phyloP scores from a whole-genome alignment of 2,113 vertebrate genomes.

The Cavia porcellus region DNA sequence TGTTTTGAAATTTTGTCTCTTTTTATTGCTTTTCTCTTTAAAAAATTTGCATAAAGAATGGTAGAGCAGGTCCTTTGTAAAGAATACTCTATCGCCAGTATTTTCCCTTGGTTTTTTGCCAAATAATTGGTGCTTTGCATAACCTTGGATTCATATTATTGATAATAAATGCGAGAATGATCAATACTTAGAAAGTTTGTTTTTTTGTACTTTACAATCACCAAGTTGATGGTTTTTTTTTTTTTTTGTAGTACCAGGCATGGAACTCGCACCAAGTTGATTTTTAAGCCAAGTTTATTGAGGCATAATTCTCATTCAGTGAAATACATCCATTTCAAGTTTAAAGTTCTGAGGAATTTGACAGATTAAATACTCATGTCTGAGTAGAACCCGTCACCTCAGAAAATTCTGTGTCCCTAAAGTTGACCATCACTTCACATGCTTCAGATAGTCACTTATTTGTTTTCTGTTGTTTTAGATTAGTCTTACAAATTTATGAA shows the following conservation, averaged over 20 bases:
- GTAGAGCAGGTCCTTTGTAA: background rate
- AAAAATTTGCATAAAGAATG: background rate
- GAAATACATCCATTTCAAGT: background rate
- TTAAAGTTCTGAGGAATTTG: background rate
- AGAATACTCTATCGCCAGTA: background rate
- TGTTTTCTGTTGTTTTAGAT: background rate
- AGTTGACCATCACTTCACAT: background rate
- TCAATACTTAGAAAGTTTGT: background rate
- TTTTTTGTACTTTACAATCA: background rate
- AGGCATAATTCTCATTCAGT: background rate
- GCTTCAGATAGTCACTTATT: background rate
- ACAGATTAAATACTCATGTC: background rate
- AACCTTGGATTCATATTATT: constrained; percentile 17
- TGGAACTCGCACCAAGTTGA: too few species aligned
- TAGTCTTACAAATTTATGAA: background rate
- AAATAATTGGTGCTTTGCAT: background rate
- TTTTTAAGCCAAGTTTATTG: background rate
- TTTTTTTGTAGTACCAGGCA: too few species aligned
- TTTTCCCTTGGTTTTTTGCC: background rate
- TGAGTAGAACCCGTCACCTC: background rate
- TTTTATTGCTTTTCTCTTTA: too few species aligned
- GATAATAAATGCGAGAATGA: background rate
- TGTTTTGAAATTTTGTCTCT: too few species aligned
- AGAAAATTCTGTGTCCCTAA: background rate
- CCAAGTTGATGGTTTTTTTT: too few species aligned